Base-by-base conservation (phyloP, 2,797 vertebrate genomes). In the Remorina albescens region DNA sequence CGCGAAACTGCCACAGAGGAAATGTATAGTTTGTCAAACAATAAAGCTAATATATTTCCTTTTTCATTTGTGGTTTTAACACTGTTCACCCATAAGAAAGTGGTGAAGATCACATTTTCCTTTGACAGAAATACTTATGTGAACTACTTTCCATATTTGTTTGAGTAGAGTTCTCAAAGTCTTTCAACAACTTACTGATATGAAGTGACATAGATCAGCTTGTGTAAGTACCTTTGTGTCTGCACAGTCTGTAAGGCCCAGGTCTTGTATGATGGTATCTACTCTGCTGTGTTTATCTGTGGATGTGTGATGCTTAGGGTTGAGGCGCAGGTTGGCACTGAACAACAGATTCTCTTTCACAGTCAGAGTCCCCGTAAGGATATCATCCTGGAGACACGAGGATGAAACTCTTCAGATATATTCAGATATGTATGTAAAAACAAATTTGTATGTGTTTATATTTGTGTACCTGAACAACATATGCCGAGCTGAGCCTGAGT, bases 301-400 rank as follows among this genome's bases (percentile, higher is more conserved):
- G 1, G 60, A 2, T n/a, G 91, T 91, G 79, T 92, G 76, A 11
- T 57, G 49, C 28, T 63, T 21, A 0, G 69, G 91, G 55, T 85
- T 46, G 57, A 96, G 92, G 8, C 95, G 93, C 44, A 95, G 90
- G 75, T 94, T 94, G 13, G 89, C 95, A 26, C 94, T 95, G 89
- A 96, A 95, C 82, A 92, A 76, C 15, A 96, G 93, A 82, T 95
- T 95, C 81, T 96, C 95, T 63, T 82, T 89, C 59, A 96, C 93
- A 9, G 71, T 85, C 63, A 95, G 80, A 2, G 94, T 95, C 6
- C 94, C 95, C 95, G 95, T 95, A 53, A 95, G 50, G 54, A 95
- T 81, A 65, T 95, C 93, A 56, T 95, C 94, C 95, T 95, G 65
- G 16, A 76, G 69, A 75, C 47, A 74, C 25, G 70, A 10, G 1